Base-by-base conservation (phyloP, 64 coral and sea anemone species). In the Platygyra sinensis region DNA sequence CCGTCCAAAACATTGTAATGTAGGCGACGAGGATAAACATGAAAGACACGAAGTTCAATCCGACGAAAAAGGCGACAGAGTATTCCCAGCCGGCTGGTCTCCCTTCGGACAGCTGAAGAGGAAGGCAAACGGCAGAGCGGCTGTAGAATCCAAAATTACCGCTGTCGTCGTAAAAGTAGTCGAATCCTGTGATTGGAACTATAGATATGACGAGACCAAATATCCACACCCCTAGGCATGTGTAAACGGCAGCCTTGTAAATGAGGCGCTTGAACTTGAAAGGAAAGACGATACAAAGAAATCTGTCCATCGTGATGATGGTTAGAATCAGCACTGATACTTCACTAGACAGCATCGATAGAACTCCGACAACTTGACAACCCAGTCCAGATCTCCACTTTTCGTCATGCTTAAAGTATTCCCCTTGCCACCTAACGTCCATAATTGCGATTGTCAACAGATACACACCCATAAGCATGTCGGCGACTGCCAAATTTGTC, bases 61-160 rank as follows among this genome's bases (percentile, higher is more conserved):
- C 80, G 20, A 83, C 36, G 62, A 83, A 83, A 42, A 83, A 83
- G 9, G n/a, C 4, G n/a, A 29, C 54, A n/a, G 80, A 60, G 22
- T 83, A 83, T 67, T 83, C 80, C 80, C 80, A 83, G 0, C 80
- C 80, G 20, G 80, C 80, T 11, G 57, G 80, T 30, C 22, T 60
- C 17, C 18, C 80, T 60, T 39, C 54, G 27, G 55, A 62, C 27
- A 83, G 80, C 11, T 83, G 80, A 20, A 83, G 55, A 6, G 80
- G 80, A 83, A 83, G 80, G 19, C 80, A 83, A 62, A 83, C 80
- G 20, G 80, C 54, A 8, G 80, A 83, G 62, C 80, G 80, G 57
- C 80, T 67, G 33, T 83, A 83, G 57, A 83, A 83, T 33, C 80
- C 80, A 32, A 83, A 62, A 19, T 60, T 39, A 19, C 54, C 54